These are phyloP conservation scores for Corydoras maculifer DNA, from an alignment of 2,113 vertebrate species.

Conservation along the genomic window DNA sequence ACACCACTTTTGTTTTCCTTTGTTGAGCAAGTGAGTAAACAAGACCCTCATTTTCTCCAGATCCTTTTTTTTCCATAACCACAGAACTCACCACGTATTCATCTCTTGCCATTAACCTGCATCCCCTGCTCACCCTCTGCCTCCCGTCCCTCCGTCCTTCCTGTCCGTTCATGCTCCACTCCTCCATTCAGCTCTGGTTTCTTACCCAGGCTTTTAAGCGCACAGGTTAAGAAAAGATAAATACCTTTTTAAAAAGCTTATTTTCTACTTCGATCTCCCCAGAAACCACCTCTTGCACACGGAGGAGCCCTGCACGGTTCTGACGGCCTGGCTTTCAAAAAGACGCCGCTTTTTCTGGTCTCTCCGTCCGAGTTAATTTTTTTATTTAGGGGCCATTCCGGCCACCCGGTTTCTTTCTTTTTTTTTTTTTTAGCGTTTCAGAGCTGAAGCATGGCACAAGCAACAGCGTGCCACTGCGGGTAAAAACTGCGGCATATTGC, in stretches of 20 bases:
- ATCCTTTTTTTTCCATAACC: background rate
- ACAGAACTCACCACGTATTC: background rate
- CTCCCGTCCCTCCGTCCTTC: background rate
- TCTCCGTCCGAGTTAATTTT: slow-evolving; percentile 16
- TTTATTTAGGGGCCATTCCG: slow-evolving; percentile 5
- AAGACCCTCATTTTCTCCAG: slow-evolving; percentile 5
- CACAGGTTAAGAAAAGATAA: background rate
- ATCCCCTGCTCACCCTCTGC: background rate
- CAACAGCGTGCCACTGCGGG: slow-evolving; percentile 58
- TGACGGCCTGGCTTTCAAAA: too few species aligned
- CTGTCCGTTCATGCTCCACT: background rate
- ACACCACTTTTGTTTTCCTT: too few species aligned
- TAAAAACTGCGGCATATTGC: slow-evolving; percentile 68
- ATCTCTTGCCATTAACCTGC: background rate
- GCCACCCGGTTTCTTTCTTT: slow-evolving; percentile 24
- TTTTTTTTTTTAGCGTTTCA: slow-evolving; percentile 16
- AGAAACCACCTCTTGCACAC: background rate
- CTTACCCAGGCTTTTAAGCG: background rate
- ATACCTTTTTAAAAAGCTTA: background rate
- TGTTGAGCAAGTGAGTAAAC: background rate
- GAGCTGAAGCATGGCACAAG: slow-evolving; percentile 35
- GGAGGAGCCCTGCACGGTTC: too few species aligned
- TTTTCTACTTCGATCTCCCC: background rate
- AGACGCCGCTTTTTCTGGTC: background rate
- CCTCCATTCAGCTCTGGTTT: background rate